A percentile compares a stretch with the other conserved stretches of the same genome.
These are phyloP conservation scores for Trachelus iudaicus DNA, from an alignment of 2,888 invertebrate genomes.

Conservation along the genomic window DNA sequence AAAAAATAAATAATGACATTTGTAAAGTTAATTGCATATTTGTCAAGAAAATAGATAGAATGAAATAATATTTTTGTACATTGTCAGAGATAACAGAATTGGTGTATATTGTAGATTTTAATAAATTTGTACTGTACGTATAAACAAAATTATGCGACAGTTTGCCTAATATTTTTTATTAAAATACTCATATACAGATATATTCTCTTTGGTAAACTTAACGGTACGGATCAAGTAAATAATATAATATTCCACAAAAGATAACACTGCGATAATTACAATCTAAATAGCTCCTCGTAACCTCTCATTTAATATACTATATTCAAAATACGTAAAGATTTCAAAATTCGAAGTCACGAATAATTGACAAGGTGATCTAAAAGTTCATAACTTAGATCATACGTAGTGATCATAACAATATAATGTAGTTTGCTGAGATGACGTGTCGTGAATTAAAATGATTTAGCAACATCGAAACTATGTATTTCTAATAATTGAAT, in stretches of 20 bases:
- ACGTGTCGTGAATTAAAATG: not conserved
- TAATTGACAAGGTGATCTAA: slow-evolving; percentile 12
- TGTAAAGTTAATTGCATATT: not conserved
- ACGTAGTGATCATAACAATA: not conserved
- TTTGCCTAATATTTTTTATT: slow-evolving; percentile 27
- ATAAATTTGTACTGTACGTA: slow-evolving; percentile 36
- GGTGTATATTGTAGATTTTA: slow-evolving; percentile 31
- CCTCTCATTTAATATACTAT: slow-evolving; percentile 8
- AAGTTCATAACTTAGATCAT: not conserved
- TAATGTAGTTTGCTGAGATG: not conserved
- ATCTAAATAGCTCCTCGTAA: not conserved
- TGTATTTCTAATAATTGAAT: not conserved
- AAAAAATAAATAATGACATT: not conserved
- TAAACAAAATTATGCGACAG: slow-evolving; percentile 9
- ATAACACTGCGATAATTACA: not conserved
- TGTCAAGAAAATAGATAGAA: slow-evolving; percentile 17
- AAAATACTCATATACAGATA: slow-evolving; percentile 43
- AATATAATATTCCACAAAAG: slow-evolving; percentile 1
- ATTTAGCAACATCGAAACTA: not conserved
- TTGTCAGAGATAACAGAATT: slow-evolving; percentile 22
- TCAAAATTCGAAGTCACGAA: slow-evolving; percentile 14
- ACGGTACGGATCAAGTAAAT: slow-evolving; percentile 18
- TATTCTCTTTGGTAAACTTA: slow-evolving; percentile 43
- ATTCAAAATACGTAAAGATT: slow-evolving; percentile 12
- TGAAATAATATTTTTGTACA: slow-evolving; percentile 39